Percentiles rank a stretch among this genome's conserved stretches.
phyloP scores from a whole-genome alignment of 2,888 invertebrate genomes.

The Polietes domitor region DNA sequence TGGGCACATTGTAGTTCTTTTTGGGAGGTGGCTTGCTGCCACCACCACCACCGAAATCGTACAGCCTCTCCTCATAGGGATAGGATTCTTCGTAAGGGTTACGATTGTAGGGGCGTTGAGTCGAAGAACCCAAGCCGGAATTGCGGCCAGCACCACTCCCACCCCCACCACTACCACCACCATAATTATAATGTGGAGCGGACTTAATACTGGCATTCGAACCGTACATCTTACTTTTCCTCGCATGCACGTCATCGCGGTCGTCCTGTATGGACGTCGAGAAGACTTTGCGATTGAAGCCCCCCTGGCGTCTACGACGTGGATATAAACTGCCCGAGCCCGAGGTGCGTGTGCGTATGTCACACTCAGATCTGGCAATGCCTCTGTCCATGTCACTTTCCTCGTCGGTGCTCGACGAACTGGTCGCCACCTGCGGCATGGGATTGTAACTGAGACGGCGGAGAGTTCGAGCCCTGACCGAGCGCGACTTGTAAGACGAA shows the following conservation, averaged over 20 bases:
- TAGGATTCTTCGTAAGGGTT: constrained; percentile 71
- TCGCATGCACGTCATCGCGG: constrained; percentile 69
- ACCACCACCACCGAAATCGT: constrained; percentile 78
- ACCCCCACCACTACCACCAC: constrained; percentile 48
- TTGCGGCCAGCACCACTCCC: constrained; percentile 68
- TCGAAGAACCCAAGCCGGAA: constrained; percentile 58
- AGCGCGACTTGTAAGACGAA: constrained; percentile 80
- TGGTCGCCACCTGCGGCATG: constrained; percentile 82
- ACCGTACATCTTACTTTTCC: constrained; percentile 79
- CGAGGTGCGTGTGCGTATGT: constrained; percentile 80
- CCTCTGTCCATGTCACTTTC: constrained; percentile 75
- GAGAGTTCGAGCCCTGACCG: constrained; percentile 82
- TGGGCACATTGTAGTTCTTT: constrained; percentile 73
- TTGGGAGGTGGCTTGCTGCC: constrained; percentile 75
- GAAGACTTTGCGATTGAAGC: constrained; percentile 77
- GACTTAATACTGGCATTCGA: constrained; percentile 81
- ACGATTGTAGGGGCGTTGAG: constrained; percentile 69
- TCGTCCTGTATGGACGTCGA: constrained; percentile 75
- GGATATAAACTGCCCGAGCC: constrained; percentile 67
- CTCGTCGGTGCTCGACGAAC: constrained; percentile 83
- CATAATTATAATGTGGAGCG: constrained; percentile 81
- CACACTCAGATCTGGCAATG: constrained; percentile 83
- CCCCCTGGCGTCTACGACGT: constrained; percentile 77
- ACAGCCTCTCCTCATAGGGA: constrained; percentile 78
- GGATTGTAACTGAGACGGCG: constrained; percentile 83